Evolutionary conservation across 2,113 vertebrate species (phyloP), one percentile per base, ranked within the genome.

Genomic region (Mirounga angustirostris): DNA sequence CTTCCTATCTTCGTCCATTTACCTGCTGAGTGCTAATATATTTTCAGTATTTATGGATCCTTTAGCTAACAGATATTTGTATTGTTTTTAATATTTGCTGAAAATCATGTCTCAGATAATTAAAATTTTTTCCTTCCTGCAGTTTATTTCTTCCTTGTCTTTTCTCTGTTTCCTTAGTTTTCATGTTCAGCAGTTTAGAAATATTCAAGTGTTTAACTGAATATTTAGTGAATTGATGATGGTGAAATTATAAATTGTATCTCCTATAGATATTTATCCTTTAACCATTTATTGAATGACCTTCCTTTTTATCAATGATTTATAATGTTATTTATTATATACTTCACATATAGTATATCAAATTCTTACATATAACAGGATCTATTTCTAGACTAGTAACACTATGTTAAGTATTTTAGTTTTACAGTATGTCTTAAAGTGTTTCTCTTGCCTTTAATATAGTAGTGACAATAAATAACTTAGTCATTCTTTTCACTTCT

Each of bases 201-300:
- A 92, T 83, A 95, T 58, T 94, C 10, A 76, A 79, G 16, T 26
- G 16, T 56, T 97, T 93, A 83, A 78, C 12, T 90, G 26, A 80
- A 76, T 74, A 94, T 58, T 80, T 92, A 58, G 10, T n/a, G n/a
- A 83, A 63, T 30, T 81, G 21, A 43, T 88, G 91, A 80, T 81
- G 19, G 2, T 30, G n/a, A 59, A 50, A 90, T 87, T 65, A 58
- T 69, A 59, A 15, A 86, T 65, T 65, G 80, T 89, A 91, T 92
- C 91, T 86, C n/a, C 26, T 94, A 61, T 88, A 69, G 33, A 71
- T 43, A 85, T 5, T 73, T 89, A 69, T 54, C 3, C 9, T 1
- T 87, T 96, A 46, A 15, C 1, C 21, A 83, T 26, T 19, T 89
- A 83, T 50, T 95, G 24, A 74, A 56, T 97, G 14, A 16, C 5